A percentile compares a stretch with the other conserved stretches of the same genome.
phyloP scores from a whole-genome alignment of 2,113 vertebrate genomes.

The Istiophorus platypterus region DNA sequence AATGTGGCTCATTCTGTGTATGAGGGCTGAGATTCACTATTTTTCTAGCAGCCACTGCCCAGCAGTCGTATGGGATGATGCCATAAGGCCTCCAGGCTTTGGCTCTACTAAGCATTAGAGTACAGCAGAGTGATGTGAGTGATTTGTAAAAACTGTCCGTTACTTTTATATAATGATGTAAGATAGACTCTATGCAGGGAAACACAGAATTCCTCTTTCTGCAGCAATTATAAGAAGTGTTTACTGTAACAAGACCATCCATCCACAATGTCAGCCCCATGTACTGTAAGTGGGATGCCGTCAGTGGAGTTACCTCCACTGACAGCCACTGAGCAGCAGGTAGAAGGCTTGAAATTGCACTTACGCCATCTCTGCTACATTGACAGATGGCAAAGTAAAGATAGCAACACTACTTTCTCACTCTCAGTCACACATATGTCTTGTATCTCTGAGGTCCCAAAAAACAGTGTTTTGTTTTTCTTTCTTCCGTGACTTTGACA shows the following conservation, averaged over 20 bases:
- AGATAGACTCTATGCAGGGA: neutral
- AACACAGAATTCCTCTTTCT: slow-evolving; percentile 3
- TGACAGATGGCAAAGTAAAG: slow-evolving; percentile 60
- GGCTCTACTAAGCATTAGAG: neutral
- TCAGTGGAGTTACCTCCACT: too few relatives aligned
- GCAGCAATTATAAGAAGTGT: neutral
- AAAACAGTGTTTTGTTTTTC: neutral
- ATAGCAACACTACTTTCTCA: slow-evolving; percentile 30
- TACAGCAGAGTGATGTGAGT: slow-evolving; percentile 52
- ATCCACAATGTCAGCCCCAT: slow-evolving; percentile 39
- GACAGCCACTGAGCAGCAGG: slow-evolving; percentile 43
- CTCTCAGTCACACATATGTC: neutral
- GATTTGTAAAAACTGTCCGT: slow-evolving; percentile 9
- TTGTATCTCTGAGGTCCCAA: neutral
- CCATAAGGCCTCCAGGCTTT: slow-evolving; percentile 27
- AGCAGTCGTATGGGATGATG: slow-evolving; percentile 19
- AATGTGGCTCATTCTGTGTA: slow-evolving; percentile 45
- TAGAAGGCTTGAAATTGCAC: slow-evolving; percentile 58
- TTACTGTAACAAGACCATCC: slow-evolving; percentile 22
- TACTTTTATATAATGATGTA: neutral
- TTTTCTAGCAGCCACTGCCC: slow-evolving; percentile 28
- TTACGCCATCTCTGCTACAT: slow-evolving; percentile 42
- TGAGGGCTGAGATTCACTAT: slow-evolving; percentile 65
- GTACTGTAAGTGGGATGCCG: slow-evolving; percentile 42
- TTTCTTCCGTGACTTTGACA: slow-evolving; percentile 19